phyloP scores from a whole-genome alignment of 2,797 vertebrate genomes.

The Melanotaenia maccullochi region DNA sequence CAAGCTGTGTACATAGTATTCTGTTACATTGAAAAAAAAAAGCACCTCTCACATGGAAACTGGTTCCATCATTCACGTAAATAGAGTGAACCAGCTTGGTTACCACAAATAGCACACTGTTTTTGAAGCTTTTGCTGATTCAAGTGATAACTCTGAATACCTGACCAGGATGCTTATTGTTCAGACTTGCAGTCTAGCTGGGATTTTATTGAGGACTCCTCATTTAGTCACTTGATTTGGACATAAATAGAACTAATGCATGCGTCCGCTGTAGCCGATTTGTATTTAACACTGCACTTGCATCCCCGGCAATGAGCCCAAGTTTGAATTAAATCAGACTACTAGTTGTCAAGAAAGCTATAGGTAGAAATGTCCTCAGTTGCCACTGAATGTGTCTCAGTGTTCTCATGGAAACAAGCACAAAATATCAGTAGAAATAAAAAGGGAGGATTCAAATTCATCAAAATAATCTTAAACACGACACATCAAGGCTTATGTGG shows the following conservation, averaged over 20 bases:
- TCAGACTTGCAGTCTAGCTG: background rate
- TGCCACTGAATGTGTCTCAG: background rate
- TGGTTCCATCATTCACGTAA: too few species aligned
- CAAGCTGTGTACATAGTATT: background rate
- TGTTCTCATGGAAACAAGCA: background rate
- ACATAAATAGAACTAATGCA: background rate
- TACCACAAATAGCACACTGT: too few species aligned
- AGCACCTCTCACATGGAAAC: too few species aligned
- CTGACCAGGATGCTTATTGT: background rate
- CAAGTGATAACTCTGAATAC: background rate
- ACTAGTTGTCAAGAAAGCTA: background rate
- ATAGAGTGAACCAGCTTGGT: too few species aligned
- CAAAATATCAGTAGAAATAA: background rate
- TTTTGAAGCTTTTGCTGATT: background rate
- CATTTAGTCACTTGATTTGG: background rate
- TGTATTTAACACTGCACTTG: background rate
- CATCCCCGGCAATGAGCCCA: background rate
- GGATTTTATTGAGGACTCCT: background rate
- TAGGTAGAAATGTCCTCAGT: background rate
- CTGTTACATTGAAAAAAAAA: too few species aligned
- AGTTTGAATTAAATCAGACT: background rate
- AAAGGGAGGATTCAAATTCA: background rate
- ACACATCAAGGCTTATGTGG: constrained; percentile 1
- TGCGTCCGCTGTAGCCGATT: too few species aligned
- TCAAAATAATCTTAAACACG: background rate